Conservation (phyloP, 2,797 vertebrate species). For the Hypotaenidia okinawae region DNA sequence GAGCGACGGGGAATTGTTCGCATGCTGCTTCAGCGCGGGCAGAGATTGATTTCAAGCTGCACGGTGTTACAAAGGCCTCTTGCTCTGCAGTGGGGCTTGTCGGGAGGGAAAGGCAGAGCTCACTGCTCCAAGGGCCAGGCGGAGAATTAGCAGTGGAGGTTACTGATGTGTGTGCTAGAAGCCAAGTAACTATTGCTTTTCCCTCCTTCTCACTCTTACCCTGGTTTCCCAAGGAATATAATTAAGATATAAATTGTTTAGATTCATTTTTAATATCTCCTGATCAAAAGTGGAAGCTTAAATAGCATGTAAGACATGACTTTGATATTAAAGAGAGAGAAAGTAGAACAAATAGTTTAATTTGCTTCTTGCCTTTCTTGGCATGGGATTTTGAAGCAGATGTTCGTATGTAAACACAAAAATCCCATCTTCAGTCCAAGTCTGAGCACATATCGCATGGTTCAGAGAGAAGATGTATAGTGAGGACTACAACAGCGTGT, state of each 20-base stretch:
- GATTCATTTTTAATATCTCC: slow-evolving; percentile 62
- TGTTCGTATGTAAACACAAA: slow-evolving; percentile 51
- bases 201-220: not conserved
- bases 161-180: not conserved
- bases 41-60: slow-evolving; percentile 1
- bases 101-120: not conserved
- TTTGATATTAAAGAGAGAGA: slow-evolving; percentile 39
- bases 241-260: slow-evolving; percentile 48
- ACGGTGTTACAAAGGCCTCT: not conserved
- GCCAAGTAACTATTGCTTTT: not conserved
- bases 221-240: slow-evolving; percentile 23
- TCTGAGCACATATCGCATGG: not conserved
- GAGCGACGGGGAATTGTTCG: not conserved
- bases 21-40: not conserved
- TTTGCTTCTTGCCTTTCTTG: slow-evolving; percentile 60
- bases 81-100: not conserved
- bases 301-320: not conserved
- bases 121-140: not conserved
- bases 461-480: not conserved
- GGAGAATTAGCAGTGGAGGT: not conserved
- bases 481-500: not conserved
- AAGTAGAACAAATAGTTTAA: slow-evolving; percentile 62
- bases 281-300: slow-evolving; percentile 50
- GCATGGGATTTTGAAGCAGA: slow-evolving; percentile 67
- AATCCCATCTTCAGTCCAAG: not conserved